Conservation (phyloP, 2,113 vertebrate species). For the Nanorana parkeri region DNA sequence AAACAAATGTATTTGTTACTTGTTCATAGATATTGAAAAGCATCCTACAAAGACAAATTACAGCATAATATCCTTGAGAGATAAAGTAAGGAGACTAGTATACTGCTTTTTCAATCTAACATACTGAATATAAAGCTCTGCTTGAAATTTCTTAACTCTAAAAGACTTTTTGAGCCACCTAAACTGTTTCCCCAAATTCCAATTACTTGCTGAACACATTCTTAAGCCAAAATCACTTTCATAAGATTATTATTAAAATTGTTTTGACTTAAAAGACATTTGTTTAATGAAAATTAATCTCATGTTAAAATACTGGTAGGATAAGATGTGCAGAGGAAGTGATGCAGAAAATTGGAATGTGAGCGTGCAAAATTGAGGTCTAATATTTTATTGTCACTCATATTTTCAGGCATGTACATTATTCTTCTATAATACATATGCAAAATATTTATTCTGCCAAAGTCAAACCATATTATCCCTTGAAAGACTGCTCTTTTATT, state of each 20-base stretch:
- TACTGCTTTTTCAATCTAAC: too few relatives aligned
- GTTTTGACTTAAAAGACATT: slow-evolving; percentile 71
- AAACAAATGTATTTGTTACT: too few relatives aligned
- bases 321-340: slow-evolving; percentile 66
- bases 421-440: neutral
- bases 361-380: slow-evolving; percentile 63
- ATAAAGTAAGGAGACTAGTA: too few relatives aligned
- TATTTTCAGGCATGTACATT: slow-evolving; percentile 35
- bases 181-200: neutral
- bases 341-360: slow-evolving; percentile 73
- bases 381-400: slow-evolving; percentile 61
- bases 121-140: neutral
- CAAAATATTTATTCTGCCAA: too few relatives aligned
- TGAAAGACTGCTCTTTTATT: too few relatives aligned
- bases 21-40: too few relatives aligned
- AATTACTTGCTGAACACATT: neutral
- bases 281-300: slow-evolving; percentile 72
- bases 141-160: neutral
- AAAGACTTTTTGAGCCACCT: neutral
- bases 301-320: slow-evolving; percentile 69
- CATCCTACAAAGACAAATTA: too few relatives aligned
- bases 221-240: slow-evolving; percentile 62
- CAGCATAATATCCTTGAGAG: too few relatives aligned
- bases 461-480: too few relatives aligned
- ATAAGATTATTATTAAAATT: slow-evolving; percentile 67